A percentile compares a stretch with the other conserved stretches of the same genome.
Evolutionary conservation across 92 coral and sea anemone genomes (phyloP).

Genomic region (Actinernus sp.): DNA sequence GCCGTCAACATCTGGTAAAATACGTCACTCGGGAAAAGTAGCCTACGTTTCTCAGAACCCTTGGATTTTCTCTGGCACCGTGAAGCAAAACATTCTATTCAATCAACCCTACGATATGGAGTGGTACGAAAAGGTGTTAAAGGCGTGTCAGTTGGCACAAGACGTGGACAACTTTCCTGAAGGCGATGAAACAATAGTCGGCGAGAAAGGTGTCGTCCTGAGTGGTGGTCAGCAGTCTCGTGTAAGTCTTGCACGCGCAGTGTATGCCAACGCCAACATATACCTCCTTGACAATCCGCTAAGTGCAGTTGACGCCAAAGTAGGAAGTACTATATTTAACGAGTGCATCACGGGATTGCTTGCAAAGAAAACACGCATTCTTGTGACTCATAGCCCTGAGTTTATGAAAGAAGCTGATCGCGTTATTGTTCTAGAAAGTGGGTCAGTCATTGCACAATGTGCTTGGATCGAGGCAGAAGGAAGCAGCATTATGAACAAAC

Average conservation of each 20-base stretch:
- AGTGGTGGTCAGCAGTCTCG: slow-evolving; percentile 53
- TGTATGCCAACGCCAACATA: slow-evolving; percentile 41
- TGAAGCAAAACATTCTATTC: background rate
- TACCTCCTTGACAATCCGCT: slow-evolving; percentile 42
- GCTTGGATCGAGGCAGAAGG: no score
- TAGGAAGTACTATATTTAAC: slow-evolving; percentile 33
- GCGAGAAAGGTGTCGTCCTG: slow-evolving; percentile 36
- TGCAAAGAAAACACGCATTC: slow-evolving; percentile 15
- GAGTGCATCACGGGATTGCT: slow-evolving; percentile 38
- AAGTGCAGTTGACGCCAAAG: slow-evolving; percentile 44
- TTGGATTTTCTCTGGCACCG: slow-evolving; percentile 2
- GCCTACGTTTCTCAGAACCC: background rate
- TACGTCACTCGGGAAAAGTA: background rate
- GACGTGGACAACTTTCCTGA: slow-evolving; percentile 13
- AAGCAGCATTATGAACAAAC: no score
- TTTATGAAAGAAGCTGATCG: slow-evolving; percentile 16
- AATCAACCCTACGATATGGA: background rate
- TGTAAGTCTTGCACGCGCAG: slow-evolving; percentile 27
- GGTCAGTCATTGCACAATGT: no score
- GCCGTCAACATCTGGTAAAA: background rate
- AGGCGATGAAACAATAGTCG: slow-evolving; percentile 22
- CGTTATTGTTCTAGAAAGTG: background rate
- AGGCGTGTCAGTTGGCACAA: background rate
- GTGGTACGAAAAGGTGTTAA: background rate
- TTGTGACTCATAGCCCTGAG: slow-evolving; percentile 22